Evolutionary conservation across 2,113 vertebrate species (phyloP).

Genomic region (Orthonyx spaldingii): DNA sequence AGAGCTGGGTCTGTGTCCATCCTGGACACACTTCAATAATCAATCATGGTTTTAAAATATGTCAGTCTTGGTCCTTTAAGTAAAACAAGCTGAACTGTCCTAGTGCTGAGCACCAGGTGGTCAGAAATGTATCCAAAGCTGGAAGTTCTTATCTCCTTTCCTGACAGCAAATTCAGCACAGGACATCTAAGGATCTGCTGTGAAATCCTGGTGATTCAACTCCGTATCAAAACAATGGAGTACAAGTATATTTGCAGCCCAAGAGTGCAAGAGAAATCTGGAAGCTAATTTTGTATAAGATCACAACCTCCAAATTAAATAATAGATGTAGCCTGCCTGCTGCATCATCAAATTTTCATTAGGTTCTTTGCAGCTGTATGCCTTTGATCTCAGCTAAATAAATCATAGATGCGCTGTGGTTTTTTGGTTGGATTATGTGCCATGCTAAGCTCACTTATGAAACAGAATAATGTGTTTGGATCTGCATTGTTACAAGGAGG

Average conservation of each 20-base stretch:
- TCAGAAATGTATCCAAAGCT: background rate
- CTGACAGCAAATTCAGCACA: background rate
- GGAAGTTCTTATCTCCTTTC: background rate
- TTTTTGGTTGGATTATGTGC: constrained; percentile 18
- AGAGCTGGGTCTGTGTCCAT: background rate
- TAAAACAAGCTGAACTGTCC: background rate
- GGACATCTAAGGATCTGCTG: background rate
- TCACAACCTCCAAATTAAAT: constrained; percentile 65
- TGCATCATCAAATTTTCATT: constrained; percentile 68
- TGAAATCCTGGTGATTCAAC: background rate
- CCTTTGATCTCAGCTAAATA: constrained; percentile 65
- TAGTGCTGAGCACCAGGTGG: background rate
- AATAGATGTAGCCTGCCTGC: constrained; percentile 56
- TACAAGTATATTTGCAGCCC: background rate
- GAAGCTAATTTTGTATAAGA: constrained; percentile 53
- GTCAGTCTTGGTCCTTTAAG: background rate
- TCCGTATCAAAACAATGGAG: background rate
- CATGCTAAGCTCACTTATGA: constrained; percentile 48
- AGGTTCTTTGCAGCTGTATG: constrained; percentile 50
- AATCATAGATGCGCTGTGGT: constrained; percentile 45
- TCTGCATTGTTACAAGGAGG: background rate
- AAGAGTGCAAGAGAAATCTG: constrained; percentile 16
- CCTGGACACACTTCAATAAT: background rate
- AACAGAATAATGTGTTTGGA: background rate
- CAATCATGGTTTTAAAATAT: background rate